Evolutionary conservation across 2,797 vertebrate genomes (phyloP), one percentile per base, ranked within the genome.

Genomic region (Eleutherodactylus coqui): DNA sequence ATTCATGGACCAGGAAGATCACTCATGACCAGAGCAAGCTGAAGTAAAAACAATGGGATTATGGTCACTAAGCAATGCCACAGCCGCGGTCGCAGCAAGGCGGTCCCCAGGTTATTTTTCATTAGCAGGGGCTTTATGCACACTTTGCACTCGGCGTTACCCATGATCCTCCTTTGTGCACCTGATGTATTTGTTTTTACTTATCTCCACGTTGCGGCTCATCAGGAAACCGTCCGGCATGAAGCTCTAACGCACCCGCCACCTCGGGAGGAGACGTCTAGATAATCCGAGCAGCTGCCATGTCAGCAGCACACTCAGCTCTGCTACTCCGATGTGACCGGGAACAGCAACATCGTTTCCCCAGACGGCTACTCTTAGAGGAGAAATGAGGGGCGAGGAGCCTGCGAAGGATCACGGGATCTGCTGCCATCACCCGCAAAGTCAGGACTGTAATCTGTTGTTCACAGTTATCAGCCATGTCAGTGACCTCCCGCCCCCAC

Each of bases 221-320:
- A 4, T 24, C 32, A 77, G 51, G 75, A 77, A 51, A 53, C 36
- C 7, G 75, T 19, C 49, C 75, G 34, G 47, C 43, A 43, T 64
- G 78, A 43, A 60, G 51, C 43, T 70, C 41, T 49, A 69, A 34
- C 51, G 38, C n/a, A 32, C 36, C 27, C 21, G 19, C 45, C 51
- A 62, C 43, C 53, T 9, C 43, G n/a, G 27, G 27, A 81, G 16
- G n/a, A 69, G 79, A 81, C 41, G 79, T 69, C 79, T 69, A 51
- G 79, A 81, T 62, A 69, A 80, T 78, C 24, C n/a, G 49, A 11
- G 75, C 73, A 47, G 47, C 73, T 75, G 73, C 43, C 76, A 29
- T 79, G 53, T 58, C 76, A 58, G 76, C 38, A 62, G 34, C 53
- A 29, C 21, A 19, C 51, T 8, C 55, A 6, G 55, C 76, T 58